phyloP scores from a whole-genome alignment of 1,140 invertebrate species.

The Saccostrea glomerata region DNA sequence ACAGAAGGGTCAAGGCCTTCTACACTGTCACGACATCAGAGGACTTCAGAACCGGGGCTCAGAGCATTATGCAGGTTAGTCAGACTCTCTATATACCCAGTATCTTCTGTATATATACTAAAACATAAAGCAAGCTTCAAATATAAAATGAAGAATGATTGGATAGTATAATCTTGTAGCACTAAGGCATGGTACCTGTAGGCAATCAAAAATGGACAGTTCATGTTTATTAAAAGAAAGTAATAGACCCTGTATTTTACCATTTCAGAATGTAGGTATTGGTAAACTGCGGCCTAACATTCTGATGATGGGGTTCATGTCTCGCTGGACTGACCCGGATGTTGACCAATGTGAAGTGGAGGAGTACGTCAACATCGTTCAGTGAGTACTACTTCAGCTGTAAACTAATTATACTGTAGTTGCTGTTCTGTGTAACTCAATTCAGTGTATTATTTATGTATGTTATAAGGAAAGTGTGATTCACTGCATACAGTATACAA shows the following conservation, averaged over 20 bases:
- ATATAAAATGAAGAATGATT: no score
- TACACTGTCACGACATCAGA: conserved; percentile 90
- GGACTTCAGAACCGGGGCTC: conserved; percentile 88
- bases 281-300: conserved; percentile 97
- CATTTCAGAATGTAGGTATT: conserved; percentile 86
- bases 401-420: not conserved
- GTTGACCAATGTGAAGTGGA: conserved; percentile 82
- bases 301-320: conserved; percentile 95
- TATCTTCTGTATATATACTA: no score
- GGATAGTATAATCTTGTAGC: no score
- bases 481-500: no score
- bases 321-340: conserved; percentile 88
- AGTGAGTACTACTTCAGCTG: conserved; percentile 85
- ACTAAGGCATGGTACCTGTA: no score
- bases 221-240: no score
- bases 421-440: no score
- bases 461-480: no score
- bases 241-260: not conserved
- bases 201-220: no score
- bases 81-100: no score
- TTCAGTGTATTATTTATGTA: no score
- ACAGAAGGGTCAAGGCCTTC: conserved; percentile 91
- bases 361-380: conserved; percentile 94
- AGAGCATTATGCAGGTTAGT: conserved; percentile 83
- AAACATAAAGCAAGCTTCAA: no score